phyloP scores from a whole-genome alignment of 1,140 invertebrate genomes.

The Zophobas morio region DNA sequence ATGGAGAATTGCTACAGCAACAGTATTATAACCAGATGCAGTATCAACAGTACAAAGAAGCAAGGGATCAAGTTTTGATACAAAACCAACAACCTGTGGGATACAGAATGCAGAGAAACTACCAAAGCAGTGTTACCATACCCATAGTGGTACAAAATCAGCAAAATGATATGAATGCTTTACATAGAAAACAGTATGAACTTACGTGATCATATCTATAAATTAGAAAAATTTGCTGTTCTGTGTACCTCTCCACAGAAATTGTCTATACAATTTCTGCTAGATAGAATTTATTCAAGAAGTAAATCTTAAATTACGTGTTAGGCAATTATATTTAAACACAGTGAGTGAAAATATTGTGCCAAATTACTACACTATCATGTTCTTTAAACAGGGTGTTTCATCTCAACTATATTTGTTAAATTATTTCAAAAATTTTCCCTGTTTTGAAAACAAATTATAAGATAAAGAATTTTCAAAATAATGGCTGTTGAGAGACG shows the following conservation, averaged over 20 bases:
- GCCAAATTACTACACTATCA: background rate
- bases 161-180: conserved; percentile 51
- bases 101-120: conserved; percentile 54
- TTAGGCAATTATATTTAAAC: background rate
- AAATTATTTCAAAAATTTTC: too few species aligned
- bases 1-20: conserved; percentile 62
- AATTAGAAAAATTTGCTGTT: conserved; percentile 26
- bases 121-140: conserved; percentile 61
- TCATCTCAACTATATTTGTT: too few species aligned
- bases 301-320: background rate
- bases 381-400: background rate
- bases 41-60: conserved; percentile 62
- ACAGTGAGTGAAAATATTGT: background rate
- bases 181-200: conserved; percentile 60
- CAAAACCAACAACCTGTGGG: conserved; percentile 58
- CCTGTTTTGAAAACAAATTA: too few species aligned
- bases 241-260: conserved; percentile 31
- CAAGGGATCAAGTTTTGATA: conserved; percentile 60
- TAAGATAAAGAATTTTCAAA: too few species aligned
- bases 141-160: conserved; percentile 56
- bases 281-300: background rate
- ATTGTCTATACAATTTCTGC: conserved; percentile 1
- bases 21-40: conserved; percentile 60
- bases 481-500: too few species aligned
- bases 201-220: conserved; percentile 58